Evolutionary conservation across 1,140 invertebrate species (phyloP).

Genomic region (Orchesella cincta): DNA sequence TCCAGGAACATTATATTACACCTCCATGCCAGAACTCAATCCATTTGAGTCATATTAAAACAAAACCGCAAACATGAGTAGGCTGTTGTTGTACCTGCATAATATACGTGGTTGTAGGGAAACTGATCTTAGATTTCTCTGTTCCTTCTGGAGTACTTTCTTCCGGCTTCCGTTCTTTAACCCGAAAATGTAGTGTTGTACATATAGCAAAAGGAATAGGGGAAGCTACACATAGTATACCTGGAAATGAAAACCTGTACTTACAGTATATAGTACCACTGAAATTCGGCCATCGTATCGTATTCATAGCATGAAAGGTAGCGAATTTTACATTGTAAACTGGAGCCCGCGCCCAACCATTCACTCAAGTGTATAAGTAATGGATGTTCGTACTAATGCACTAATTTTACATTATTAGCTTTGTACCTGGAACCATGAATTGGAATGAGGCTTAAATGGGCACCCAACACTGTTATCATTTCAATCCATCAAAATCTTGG

Average conservation of each 20-base stretch:
- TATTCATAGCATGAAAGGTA: not conserved
- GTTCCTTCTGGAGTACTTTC: conserved; percentile 28
- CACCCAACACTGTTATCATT: conserved; percentile 33
- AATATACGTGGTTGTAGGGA: too few species aligned
- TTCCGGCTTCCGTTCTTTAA: conserved; percentile 39
- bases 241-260: not conserved
- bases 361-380: too few species aligned
- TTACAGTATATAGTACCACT: not conserved
- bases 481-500: conserved; percentile 35
- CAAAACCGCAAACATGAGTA: too few species aligned
- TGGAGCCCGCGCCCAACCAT: too few species aligned
- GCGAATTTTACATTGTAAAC: not conserved
- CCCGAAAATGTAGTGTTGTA: not conserved
- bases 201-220: not conserved
- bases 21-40: not conserved
- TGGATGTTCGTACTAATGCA: not conserved
- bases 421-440: not conserved
- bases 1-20: not conserved
- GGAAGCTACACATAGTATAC: not conserved
- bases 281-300: not conserved
- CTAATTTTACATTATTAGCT: not conserved
- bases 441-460: conserved; percentile 4
- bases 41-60: too few species aligned
- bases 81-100: too few species aligned
- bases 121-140: conserved; percentile 2